A percentile compares a stretch with the other conserved stretches of the same genome.
Conservation (phyloP, 2,113 vertebrate species). For the Gorilla gorilla region DNA sequence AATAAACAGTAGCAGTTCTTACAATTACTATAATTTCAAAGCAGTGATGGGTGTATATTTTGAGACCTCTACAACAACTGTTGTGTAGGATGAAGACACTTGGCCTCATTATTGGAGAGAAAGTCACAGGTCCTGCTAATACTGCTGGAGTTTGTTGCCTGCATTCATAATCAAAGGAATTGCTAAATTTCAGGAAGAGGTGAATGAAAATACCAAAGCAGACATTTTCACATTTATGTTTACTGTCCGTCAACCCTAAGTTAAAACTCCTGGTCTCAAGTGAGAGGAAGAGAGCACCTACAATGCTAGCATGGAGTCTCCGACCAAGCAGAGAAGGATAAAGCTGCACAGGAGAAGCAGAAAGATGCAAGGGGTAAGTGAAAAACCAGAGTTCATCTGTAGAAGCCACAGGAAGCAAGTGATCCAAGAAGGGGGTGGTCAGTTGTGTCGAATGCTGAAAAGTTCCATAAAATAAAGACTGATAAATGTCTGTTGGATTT, state of each 20-base stretch:
- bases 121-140: neutral
- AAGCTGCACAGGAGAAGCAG: neutral
- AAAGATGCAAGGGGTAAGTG: neutral
- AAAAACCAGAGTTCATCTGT: neutral
- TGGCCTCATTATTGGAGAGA: neutral
- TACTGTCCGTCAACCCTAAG: neutral
- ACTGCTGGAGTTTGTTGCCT: neutral
- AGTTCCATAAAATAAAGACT: neutral
- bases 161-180: neutral
- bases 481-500: neutral
- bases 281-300: neutral
- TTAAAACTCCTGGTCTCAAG: neutral
- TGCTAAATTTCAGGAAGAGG: neutral
- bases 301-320: neutral
- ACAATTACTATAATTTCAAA: neutral
- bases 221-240: neutral
- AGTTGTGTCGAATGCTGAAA: neutral
- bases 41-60: neutral
- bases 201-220: neutral
- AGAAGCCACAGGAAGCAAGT: neutral
- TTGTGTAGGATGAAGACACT: neutral
- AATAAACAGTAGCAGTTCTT: neutral
- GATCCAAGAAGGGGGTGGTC: neutral
- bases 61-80: neutral
- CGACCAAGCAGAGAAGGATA: neutral